Conservation (phyloP, 1,140 invertebrate genomes). For the Drosophila willistoni region DNA sequence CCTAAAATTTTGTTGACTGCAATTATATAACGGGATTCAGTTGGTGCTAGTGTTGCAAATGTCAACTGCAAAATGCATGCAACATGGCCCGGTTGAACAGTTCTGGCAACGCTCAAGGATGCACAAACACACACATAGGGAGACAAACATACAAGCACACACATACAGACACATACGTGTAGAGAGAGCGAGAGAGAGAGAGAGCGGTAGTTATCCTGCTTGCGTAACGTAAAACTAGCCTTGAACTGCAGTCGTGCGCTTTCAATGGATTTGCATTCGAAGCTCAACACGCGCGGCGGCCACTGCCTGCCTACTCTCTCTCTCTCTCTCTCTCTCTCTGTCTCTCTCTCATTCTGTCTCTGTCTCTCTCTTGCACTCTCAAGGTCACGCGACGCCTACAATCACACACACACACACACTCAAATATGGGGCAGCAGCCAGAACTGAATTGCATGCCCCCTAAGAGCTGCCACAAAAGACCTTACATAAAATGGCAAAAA, state of each 20-base stretch:
- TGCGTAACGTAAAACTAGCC: slow-evolving; percentile 80
- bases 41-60: slow-evolving; percentile 46
- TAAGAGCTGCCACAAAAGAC: slow-evolving; percentile 43
- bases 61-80: slow-evolving; percentile 62
- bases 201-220: slow-evolving; percentile 35
- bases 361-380: slow-evolving; percentile 3
- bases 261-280: slow-evolving; percentile 80
- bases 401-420: slow-evolving; percentile 16
- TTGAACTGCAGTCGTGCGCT: slow-evolving; percentile 79
- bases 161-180: background rate
- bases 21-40: slow-evolving; percentile 27
- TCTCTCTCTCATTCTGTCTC: slow-evolving; percentile 8
- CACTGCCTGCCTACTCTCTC: slow-evolving; percentile 7
- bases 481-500: slow-evolving; percentile 45
- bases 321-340: background rate
- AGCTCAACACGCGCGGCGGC: slow-evolving; percentile 32
- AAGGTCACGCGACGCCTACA: slow-evolving; percentile 56
- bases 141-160: slow-evolving; percentile 1
- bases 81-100: slow-evolving; percentile 48
- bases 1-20: slow-evolving; percentile 4
- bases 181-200: slow-evolving; percentile 39
- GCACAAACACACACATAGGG: slow-evolving; percentile 39
- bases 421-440: slow-evolving; percentile 24
- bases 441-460: slow-evolving; percentile 16
- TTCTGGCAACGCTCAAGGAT: slow-evolving; percentile 63